These are phyloP conservation scores for Sparus aurata DNA, from an alignment of 2,797 vertebrate species.

Conservation along the genomic window DNA sequence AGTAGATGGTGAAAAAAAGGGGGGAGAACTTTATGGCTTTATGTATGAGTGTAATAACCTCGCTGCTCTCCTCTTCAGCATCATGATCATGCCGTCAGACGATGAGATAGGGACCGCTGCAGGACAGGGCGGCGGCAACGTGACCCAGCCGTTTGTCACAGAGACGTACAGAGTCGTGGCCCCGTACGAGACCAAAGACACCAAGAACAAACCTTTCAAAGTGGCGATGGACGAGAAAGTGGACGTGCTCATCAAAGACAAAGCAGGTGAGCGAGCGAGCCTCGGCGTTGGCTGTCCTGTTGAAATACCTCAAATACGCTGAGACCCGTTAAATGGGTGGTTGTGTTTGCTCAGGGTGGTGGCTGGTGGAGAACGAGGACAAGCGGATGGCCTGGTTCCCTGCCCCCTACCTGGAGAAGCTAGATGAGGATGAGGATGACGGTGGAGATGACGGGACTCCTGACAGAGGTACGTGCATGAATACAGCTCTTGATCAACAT, in stretches of 20 bases:
- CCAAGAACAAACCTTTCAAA: slow-evolving; percentile 87
- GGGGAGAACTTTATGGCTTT: background rate
- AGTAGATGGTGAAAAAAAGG: background rate
- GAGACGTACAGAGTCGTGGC: slow-evolving; percentile 89
- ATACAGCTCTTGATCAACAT: background rate
- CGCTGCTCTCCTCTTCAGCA: slow-evolving; percentile 73
- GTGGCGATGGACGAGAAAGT: slow-evolving; percentile 83
- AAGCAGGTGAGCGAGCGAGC: slow-evolving; percentile 85
- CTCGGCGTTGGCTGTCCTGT: background rate
- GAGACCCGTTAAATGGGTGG: background rate
- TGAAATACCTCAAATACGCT: too few relatives aligned
- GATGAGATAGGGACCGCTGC: slow-evolving; percentile 40
- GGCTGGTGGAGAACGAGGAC: slow-evolving; percentile 92
- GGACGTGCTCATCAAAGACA: slow-evolving; percentile 92
- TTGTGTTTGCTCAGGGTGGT: slow-evolving; percentile 89
- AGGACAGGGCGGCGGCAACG: slow-evolving; percentile 35
- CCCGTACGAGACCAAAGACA: slow-evolving; percentile 90
- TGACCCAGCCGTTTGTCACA: slow-evolving; percentile 85
- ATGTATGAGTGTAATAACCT: background rate
- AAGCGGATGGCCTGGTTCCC: slow-evolving; percentile 94
- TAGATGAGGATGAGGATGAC: slow-evolving; percentile 32
- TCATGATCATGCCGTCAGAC: slow-evolving; percentile 89
- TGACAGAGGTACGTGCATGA: slow-evolving; percentile 52
- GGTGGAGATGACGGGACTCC: slow-evolving; percentile 47
- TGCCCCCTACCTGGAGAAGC: slow-evolving; percentile 90